Evolutionary conservation across 2,888 invertebrate genomes (phyloP), one percentile per base, ranked within the genome.

Genomic region (Cosmia pyralina): DNA sequence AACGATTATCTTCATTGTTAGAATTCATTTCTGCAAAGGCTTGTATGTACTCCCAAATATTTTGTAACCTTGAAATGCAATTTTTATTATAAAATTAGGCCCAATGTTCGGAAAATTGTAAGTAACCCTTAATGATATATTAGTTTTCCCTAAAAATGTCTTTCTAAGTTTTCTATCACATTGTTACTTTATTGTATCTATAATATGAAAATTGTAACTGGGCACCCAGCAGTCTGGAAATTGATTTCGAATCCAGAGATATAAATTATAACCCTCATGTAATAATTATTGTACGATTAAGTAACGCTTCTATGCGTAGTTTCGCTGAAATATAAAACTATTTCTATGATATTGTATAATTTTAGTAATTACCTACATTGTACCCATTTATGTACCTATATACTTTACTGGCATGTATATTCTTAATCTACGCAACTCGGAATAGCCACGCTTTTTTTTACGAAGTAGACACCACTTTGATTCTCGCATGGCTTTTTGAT

Each of bases 261-360:
- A 91, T 90, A 88, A 88, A 92, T 92, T 92, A 89, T 93, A 92
- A 91, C 90, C 93, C 93, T 92, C 91, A 90, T 92, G 92, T 93
- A 92, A 92, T 92, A 92, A 92, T 93, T 93, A 94, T 93, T 93
- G 86, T 95, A 94, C 92, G 85, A 91, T 94, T 95, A 95, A 95
- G 94, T 94, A 94, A 93, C 92, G 96, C 96, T 95, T 96, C 78
- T 85, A 93, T 85, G 96, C 95, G 94, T 96, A 96, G 96, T 93
- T 92, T 92, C 78, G 95, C 96, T 95, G 94, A 93, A 89, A 90
- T 94, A 92, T 92, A 75, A 89, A 88, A 90, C 90, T 94, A 94
- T 88, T 92, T 94, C 92, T 94, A 94, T 90, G 87, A 91, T 93
- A 95, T 93, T 93, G 81, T 95, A 95, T 96, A 94, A 95, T 96